Base-by-base conservation (phyloP, 1,140 invertebrate species). In the Pseudachorutes palmiensis region DNA sequence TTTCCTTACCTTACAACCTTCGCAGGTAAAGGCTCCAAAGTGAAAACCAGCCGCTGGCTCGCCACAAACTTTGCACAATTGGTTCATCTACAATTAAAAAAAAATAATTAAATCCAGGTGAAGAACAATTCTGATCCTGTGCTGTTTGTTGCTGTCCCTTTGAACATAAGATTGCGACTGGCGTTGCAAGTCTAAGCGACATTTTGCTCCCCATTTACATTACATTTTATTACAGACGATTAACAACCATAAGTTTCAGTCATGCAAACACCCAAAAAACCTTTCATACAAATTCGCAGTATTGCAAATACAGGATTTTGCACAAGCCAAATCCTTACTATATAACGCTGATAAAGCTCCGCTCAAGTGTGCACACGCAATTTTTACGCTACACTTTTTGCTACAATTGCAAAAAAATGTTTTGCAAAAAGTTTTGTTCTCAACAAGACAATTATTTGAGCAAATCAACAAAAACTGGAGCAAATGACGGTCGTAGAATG, bases 41-140 rank as follows among this genome's bases (percentile, higher is more conserved):
- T 86, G 84, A 73, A 84, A 85, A 2, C 84, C 84, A 62, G 84
- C 83, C 16, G 83, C 84, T 12, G 82, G 80, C 70, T 85, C 83
- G 22, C 80, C 79, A 75, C 84, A 86, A n/a, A 86, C 84, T 75
- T 80, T 79, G 69, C 80, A 82, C 72, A 80, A 73, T 73, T 82
- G 80, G 73, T 81, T 81, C 78, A 81, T 81, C 79, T 80, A 72
- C 41, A 45, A 45, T 45, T 45, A 45, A 45, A 45, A 45, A 45
- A 45, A 45, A 45, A 45, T 19, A 45, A 9, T 45, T 19, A 9
- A 9, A 45, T n/a, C n/a, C 36, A 45, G 19, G 36, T 45, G 19
- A 45, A 45, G 36, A 45, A 45, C 19, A 45, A 12, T 45, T 45
- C 9, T 19, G 36, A 45, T 12, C 19, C 19, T 45, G 36, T 19